These are phyloP conservation scores for Megalopta genalis DNA, from an alignment of 1,140 invertebrate species.

Conservation along the genomic window DNA sequence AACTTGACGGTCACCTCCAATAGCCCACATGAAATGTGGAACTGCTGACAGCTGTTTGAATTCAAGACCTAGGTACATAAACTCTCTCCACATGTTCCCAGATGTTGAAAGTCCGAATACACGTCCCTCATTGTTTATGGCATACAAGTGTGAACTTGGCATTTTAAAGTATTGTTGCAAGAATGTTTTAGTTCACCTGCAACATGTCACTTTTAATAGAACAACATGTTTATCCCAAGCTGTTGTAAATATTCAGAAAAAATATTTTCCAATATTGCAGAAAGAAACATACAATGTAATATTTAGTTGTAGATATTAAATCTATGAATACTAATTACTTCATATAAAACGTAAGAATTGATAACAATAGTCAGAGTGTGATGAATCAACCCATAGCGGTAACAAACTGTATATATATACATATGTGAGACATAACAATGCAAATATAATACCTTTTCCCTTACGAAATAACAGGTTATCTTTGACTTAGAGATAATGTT, in stretches of 20 bases:
- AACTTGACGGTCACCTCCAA: constrained; percentile 94
- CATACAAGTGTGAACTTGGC: constrained; percentile 90
- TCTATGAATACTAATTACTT: not conserved
- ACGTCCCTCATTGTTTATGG: constrained; percentile 91
- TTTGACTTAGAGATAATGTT: not conserved
- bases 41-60: constrained; percentile 93
- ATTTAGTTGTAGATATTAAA: not conserved
- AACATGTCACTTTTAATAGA: not conserved
- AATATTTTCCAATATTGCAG: too few species aligned
- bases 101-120: constrained; percentile 90
- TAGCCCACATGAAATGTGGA: constrained; percentile 92
- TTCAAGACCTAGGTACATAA: constrained; percentile 90
- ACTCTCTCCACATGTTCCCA: constrained; percentile 90
- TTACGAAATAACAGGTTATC: not conserved
- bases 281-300: not conserved
- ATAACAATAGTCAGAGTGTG: not conserved
- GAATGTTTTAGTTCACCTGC: not conserved
- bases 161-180: constrained; percentile 71
- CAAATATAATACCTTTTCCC: not conserved
- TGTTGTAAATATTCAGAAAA: not conserved
- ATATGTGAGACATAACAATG: not conserved
- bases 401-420: not conserved
- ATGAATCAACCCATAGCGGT: not conserved
- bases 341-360: not conserved
- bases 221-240: not conserved